Percentiles rank a stretch among this genome's conserved stretches.
Evolutionary conservation across 2,888 invertebrate species (phyloP).

Genomic region (Achlya flavicornis): DNA sequence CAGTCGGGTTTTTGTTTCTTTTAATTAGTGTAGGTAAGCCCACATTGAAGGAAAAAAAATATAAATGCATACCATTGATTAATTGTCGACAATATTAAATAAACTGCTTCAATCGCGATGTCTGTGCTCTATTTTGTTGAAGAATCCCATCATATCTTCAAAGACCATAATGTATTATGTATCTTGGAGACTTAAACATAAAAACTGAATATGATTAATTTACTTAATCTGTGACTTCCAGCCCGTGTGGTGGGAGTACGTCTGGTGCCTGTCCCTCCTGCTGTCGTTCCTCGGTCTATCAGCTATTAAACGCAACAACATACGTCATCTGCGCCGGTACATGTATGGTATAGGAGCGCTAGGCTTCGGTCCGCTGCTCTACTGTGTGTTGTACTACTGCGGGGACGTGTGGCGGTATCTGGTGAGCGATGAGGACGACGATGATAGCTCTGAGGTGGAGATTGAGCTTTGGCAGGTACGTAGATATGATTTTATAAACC

Average conservation of each 20-base stretch:
- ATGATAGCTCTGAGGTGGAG: slow-evolving; percentile 81
- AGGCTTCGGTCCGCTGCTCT: slow-evolving; percentile 91
- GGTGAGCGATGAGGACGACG: slow-evolving; percentile 77
- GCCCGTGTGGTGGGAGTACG: slow-evolving; percentile 96
- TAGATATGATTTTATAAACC: slow-evolving; percentile 18
- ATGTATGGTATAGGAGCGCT: slow-evolving; percentile 88
- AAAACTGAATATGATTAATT: no score
- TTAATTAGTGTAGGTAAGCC: no score
- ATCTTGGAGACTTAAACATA: no score
- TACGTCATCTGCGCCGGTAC: slow-evolving; percentile 89
- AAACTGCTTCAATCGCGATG: no score
- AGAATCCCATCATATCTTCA: no score
- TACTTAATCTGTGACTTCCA: slow-evolving; percentile 63
- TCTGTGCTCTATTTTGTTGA: no score
- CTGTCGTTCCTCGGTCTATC: slow-evolving; percentile 93
- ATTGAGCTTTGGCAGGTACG: slow-evolving; percentile 92
- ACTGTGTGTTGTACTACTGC: slow-evolving; percentile 92
- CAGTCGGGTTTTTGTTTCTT: no score
- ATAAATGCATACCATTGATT: no score
- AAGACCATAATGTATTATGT: no score
- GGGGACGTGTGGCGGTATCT: slow-evolving; percentile 93
- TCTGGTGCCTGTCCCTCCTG: slow-evolving; percentile 93
- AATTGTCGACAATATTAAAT: no score
- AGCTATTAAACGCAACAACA: slow-evolving; percentile 93
- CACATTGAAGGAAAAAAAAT: no score